Conservation (phyloP, 2,113 vertebrate species). For the Microtus oregoni region DNA sequence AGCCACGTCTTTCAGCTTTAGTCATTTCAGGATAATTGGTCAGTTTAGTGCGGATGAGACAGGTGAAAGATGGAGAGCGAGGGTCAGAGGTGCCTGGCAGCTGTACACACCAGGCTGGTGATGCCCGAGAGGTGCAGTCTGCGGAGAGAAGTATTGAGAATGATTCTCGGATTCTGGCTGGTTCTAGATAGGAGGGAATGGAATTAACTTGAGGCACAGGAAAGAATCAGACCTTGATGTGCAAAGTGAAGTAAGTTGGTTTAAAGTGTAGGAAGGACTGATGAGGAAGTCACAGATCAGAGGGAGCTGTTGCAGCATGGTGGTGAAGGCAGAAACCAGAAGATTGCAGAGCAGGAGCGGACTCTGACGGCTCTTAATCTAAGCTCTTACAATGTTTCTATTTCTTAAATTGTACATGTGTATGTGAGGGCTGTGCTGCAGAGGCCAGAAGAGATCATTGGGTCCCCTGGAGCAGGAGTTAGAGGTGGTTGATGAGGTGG, state of each 20-base stretch:
- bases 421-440: not conserved
- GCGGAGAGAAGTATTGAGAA: not conserved
- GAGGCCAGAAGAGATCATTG: not conserved
- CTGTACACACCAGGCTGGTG: not conserved
- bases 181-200: not conserved
- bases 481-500: not conserved
- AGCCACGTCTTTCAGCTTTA: not conserved
- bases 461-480: not conserved
- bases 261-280: not conserved
- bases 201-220: not conserved
- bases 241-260: not conserved
- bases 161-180: constrained; percentile 15
- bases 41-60: not conserved
- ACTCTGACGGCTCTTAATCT: not conserved
- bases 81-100: not conserved
- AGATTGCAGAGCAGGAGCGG: not conserved
- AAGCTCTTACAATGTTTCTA: not conserved
- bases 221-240: not conserved
- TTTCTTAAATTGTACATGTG: not conserved
- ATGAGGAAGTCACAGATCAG: not conserved
- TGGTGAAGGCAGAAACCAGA: not conserved
- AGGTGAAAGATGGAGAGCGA: not conserved
- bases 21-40: not conserved
- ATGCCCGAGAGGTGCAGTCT: not conserved
- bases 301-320: not conserved